These are phyloP conservation scores for Oncorhynchus tshawytscha DNA, from an alignment of 2,113 vertebrate genomes.

Conservation along the genomic window DNA sequence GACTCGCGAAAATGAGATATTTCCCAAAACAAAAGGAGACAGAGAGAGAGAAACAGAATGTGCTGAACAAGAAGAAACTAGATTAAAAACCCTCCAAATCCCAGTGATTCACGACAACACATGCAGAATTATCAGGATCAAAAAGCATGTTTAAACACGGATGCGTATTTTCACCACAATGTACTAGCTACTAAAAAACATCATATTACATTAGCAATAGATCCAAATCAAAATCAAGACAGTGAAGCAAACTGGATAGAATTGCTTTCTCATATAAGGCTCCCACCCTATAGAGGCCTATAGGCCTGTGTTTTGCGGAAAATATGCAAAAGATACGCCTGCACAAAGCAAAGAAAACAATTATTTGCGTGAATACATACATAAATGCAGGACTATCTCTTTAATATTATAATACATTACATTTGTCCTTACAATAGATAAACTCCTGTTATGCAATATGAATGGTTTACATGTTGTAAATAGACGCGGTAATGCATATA, in stretches of 20 bases:
- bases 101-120: conserved; percentile 57
- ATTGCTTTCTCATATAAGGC: too few relatives aligned
- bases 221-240: not conserved
- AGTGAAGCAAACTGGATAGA: not conserved
- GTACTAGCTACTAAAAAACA: not conserved
- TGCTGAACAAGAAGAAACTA: conserved; percentile 61
- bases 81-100: conserved; percentile 60
- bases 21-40: conserved; percentile 67
- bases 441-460: too few relatives aligned
- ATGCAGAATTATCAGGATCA: conserved; percentile 59
- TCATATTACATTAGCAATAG: not conserved
- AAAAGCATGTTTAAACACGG: conserved; percentile 43
- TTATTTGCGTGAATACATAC: too few relatives aligned
- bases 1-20: conserved; percentile 68
- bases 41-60: conserved; percentile 29
- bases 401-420: conserved; percentile 17
- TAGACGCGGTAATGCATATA: too few relatives aligned
- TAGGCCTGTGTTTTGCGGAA: too few relatives aligned
- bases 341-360: not conserved
- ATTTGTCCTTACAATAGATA: not conserved
- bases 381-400: not conserved
- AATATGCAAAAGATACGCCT: too few relatives aligned
- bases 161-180: not conserved
- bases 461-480: too few relatives aligned
- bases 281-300: too few relatives aligned